phyloP scores from a whole-genome alignment of 1,140 invertebrate species.

The Drosophila virilis region DNA sequence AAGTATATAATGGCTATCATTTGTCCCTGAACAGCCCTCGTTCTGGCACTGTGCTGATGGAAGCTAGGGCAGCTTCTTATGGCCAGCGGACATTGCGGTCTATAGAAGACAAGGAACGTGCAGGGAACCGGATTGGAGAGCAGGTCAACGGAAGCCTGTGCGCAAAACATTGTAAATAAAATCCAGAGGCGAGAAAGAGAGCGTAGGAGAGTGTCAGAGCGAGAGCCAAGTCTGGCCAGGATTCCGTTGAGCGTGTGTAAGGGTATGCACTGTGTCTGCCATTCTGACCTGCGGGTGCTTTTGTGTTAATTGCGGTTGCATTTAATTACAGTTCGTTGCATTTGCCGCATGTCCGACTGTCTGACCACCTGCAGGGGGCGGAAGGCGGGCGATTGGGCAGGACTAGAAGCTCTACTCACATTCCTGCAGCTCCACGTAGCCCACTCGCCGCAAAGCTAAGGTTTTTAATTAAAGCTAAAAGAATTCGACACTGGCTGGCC shows the following conservation, averaged over 20 bases:
- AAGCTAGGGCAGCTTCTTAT: constrained; percentile 40
- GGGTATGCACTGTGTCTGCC: constrained; percentile 54
- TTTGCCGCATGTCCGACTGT: constrained; percentile 36
- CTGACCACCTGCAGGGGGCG: background rate
- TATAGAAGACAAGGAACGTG: constrained; percentile 20
- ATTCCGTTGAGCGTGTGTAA: background rate
- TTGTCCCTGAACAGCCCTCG: constrained; percentile 27
- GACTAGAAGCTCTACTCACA: constrained; percentile 13
- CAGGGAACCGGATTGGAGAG: background rate
- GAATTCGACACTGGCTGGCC: constrained; percentile 42
- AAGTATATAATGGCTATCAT: background rate
- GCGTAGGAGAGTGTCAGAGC: background rate
- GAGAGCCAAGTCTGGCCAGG: constrained; percentile 2
- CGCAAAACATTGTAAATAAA: constrained; percentile 79
- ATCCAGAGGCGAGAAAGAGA: constrained; percentile 35
- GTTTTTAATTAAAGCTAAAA: constrained; percentile 79
- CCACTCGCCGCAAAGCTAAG: constrained; percentile 36
- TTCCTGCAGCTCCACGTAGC: background rate
- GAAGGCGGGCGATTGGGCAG: background rate
- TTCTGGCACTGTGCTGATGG: constrained; percentile 4
- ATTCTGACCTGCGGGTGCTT: constrained; percentile 77
- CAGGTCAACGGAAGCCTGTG: constrained; percentile 58
- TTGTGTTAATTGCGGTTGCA: constrained; percentile 83
- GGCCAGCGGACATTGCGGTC: constrained; percentile 54
- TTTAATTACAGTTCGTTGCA: constrained; percentile 80